Percentiles rank a stretch among this genome's conserved stretches.
Conservation (phyloP, 2,888 invertebrate species). For the Aphrophora alni region DNA sequence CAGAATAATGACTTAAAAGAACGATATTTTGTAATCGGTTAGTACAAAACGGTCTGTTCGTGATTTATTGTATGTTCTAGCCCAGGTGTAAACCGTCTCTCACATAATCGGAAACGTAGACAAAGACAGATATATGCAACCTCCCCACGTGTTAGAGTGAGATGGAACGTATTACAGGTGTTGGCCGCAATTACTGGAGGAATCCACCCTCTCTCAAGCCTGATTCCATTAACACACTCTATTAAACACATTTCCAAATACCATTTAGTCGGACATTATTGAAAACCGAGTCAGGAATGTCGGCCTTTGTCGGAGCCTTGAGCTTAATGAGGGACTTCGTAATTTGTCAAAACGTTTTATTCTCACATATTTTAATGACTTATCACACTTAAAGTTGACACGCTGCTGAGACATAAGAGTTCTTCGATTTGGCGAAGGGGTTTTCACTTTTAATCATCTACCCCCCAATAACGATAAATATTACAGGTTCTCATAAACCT, state of each 20-base stretch:
- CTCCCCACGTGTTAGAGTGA: neutral
- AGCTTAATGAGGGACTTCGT: neutral
- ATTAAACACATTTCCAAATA: neutral
- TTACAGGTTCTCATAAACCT: no score
- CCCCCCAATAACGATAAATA: no score
- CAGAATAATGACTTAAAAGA: neutral
- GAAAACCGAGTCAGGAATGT: neutral
- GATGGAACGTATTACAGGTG: neutral
- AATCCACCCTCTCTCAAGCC: no score
- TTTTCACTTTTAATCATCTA: no score
- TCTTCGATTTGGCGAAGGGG: no score
- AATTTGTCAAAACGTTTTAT: conserved; percentile 1
- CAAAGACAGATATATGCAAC: neutral
- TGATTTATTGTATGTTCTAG: neutral
- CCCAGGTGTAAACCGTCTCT: neutral
- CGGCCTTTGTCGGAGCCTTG: neutral
- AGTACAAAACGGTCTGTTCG: neutral
- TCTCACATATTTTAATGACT: neutral
- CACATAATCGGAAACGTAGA: neutral
- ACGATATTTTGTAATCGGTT: conserved; percentile 3
- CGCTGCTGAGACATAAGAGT: neutral
- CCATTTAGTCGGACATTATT: neutral
- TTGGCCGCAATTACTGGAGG: neutral
- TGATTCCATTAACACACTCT: conserved; percentile 4
- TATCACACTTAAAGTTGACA: neutral